A percentile compares a stretch with the other conserved stretches of the same genome.
Evolutionary conservation across 2,888 invertebrate genomes (phyloP).

Genomic region (Podabrus alpinus): DNA sequence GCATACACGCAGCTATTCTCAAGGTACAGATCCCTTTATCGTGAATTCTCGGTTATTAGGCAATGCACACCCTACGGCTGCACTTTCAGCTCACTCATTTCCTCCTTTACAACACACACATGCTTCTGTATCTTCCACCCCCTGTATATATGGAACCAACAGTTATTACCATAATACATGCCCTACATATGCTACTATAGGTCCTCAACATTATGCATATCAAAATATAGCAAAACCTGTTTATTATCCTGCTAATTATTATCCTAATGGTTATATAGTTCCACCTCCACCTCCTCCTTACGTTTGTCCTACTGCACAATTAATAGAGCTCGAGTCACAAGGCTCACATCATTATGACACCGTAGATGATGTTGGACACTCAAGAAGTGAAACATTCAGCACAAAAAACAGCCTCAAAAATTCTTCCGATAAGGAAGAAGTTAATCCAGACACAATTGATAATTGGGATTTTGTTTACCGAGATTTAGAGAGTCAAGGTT

Average conservation of each 20-base stretch:
- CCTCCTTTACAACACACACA: constrained; percentile 40
- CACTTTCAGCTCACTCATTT: constrained; percentile 42
- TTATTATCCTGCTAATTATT: constrained; percentile 55
- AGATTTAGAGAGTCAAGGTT: constrained; percentile 75
- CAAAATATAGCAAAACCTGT: constrained; percentile 39
- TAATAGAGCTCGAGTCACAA: constrained; percentile 68
- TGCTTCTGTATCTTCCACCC: constrained; percentile 28
- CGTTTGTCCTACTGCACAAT: constrained; percentile 67
- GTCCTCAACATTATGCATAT: constrained; percentile 36
- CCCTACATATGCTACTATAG: constrained; percentile 29
- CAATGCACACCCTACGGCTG: constrained; percentile 27
- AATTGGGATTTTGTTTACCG: constrained; percentile 82
- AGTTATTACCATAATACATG: constrained; percentile 35
- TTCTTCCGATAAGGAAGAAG: constrained; percentile 58
- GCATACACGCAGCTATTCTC: constrained; percentile 38
- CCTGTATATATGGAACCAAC: constrained; percentile 39
- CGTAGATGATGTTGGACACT: constrained; percentile 40
- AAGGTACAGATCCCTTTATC: constrained; percentile 38
- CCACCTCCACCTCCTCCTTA: constrained; percentile 55
- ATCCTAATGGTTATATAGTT: constrained; percentile 37
- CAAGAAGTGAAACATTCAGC: constrained; percentile 9
- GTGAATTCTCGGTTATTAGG: constrained; percentile 38
- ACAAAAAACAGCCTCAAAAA: constrained; percentile 15
- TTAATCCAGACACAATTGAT: constrained; percentile 67
- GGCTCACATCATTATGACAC: constrained; percentile 40